phyloP scores from a whole-genome alignment of 1,140 invertebrate genomes.

The Pomacea maculata region DNA sequence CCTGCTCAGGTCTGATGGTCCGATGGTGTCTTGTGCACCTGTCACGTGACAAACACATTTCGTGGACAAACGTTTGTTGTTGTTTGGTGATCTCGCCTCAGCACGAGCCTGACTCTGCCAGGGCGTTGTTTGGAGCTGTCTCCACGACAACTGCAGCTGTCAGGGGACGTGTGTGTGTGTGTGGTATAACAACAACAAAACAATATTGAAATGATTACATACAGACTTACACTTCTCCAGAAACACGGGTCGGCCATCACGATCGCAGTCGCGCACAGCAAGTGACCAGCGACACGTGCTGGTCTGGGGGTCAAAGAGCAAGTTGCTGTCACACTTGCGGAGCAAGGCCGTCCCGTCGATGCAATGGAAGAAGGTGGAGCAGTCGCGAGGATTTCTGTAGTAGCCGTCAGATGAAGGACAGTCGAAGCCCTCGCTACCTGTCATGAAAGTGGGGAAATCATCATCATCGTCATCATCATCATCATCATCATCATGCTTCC shows the following conservation, averaged over 20 bases:
- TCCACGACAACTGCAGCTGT: too few species aligned
- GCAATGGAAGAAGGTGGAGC: constrained; percentile 27
- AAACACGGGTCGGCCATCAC: not conserved
- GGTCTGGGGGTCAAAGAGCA: constrained; percentile 26
- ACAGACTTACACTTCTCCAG: not conserved
- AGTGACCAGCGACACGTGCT: constrained; percentile 30
- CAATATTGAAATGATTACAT: not conserved
- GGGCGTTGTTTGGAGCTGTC: too few species aligned
- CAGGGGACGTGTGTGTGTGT: too few species aligned
- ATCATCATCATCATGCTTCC: too few species aligned
- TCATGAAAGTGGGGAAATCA: not conserved
- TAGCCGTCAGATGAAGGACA: constrained; percentile 29
- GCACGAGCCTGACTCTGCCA: too few species aligned
- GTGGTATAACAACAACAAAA: too few species aligned
- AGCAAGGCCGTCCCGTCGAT: constrained; percentile 17
- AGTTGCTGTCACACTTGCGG: constrained; percentile 25
- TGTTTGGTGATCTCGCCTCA: too few species aligned
- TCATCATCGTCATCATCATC: too few species aligned
- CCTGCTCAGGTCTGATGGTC: too few species aligned
- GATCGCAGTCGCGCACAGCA: constrained; percentile 24
- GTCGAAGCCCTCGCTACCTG: constrained; percentile 9
- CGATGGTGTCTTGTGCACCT: too few species aligned
- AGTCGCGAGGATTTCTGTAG: constrained; percentile 21
- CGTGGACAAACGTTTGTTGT: too few species aligned
- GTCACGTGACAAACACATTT: too few species aligned